Evolutionary conservation across 2,888 invertebrate genomes (phyloP).

Genomic region (Toxonevra muliebris): DNA sequence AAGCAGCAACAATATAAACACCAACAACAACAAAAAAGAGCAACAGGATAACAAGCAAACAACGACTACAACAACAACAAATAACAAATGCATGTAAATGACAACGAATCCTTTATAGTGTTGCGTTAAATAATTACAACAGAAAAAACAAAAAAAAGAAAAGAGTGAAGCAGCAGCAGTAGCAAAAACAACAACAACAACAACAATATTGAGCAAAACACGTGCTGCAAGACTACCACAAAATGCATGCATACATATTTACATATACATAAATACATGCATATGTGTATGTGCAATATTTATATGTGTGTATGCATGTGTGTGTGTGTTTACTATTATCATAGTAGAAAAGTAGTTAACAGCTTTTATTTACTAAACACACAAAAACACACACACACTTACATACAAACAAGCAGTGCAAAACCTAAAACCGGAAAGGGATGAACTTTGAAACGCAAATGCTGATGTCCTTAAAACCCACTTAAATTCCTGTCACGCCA

Average conservation of each 20-base stretch:
- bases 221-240: not conserved
- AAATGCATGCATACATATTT: not conserved
- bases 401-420: constrained; percentile 14
- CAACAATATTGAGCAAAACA: not conserved
- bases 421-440: constrained; percentile 16
- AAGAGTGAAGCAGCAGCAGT: constrained; percentile 6
- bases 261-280: no score
- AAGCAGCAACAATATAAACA: no score
- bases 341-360: constrained; percentile 47
- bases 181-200: constrained; percentile 36
- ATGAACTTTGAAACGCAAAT: constrained; percentile 16
- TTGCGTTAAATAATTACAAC: constrained; percentile 28
- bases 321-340: constrained; percentile 15
- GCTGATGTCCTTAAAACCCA: constrained; percentile 34
- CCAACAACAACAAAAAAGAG: not conserved
- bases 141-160: not conserved
- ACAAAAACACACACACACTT: constrained; percentile 33
- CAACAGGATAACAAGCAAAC: not conserved
- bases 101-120: constrained; percentile 30
- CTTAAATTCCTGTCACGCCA: constrained; percentile 38
- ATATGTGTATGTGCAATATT: no score
- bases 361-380: constrained; percentile 51
- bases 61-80: not conserved
- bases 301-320: not conserved
- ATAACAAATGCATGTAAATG: constrained; percentile 1